Evolutionary conservation across 2,888 invertebrate genomes (phyloP), one percentile per base, ranked within the genome.

Genomic region (Nipponacmea schrenckii): DNA sequence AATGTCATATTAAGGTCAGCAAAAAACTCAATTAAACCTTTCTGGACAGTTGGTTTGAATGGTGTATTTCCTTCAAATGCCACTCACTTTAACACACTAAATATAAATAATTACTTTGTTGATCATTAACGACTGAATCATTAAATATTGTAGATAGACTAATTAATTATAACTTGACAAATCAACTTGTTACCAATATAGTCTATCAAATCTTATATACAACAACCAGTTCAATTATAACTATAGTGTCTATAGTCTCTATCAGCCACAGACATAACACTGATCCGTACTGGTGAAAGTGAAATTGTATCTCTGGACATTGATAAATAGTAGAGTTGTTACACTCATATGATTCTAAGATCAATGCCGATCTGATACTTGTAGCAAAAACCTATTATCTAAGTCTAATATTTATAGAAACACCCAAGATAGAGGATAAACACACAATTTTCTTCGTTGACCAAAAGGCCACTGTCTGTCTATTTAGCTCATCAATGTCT

Each of bases 311-410:
- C 56, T 24, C 20, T 56, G 24, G 56, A 56, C 56, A 56, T 56
- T 56, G 56, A 56, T 56, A 20, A 56, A 56, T 56, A 20, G 24
- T 24, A 24, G 20, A 20, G 20, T 24, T 24, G 56, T 24, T 56
- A 56, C 56, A 56, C 56, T 56, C 20, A 56, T 56, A 20, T 24
- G 12, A 20, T 24, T 14, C 20, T 24, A 10, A 24, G 24, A 56
- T 56, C 56, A 24, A 56, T 56, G 56, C 12, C 8, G 8, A 56
- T 12, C 56, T 56, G 56, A 56, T 56, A 56, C 56, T 56, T 24
- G 56, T 39, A 56, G 56, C 20, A 56, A 56, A 56, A 56, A 56
- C 56, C 56, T 56, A 56, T 56, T 56, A 56, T 56, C 56, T 24
- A 56, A 20, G 20, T 24, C 56, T 24, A 56, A 56, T 56, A 56